Conservation (phyloP, 2,888 invertebrate species). For the Amblyjoppa proteus region DNA sequence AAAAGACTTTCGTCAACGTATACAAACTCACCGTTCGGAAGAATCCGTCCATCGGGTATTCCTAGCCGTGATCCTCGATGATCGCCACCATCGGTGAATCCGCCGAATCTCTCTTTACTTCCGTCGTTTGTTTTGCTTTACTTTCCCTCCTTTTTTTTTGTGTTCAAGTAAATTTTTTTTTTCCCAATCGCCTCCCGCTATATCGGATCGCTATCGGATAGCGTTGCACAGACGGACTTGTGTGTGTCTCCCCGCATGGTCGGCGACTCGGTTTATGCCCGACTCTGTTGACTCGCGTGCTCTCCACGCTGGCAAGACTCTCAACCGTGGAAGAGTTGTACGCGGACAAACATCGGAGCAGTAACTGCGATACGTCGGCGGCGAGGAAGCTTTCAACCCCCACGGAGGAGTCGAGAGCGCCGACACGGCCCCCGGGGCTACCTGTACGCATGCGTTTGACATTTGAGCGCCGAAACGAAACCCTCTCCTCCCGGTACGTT, state of each 20-base stretch:
- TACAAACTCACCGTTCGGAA: conserved; percentile 3
- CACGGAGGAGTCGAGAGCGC: conserved; percentile 56
- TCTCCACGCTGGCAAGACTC: conserved; percentile 61
- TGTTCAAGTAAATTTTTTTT: not conserved
- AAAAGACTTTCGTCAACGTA: not conserved
- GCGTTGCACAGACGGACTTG: not conserved
- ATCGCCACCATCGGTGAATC: conserved; percentile 5
- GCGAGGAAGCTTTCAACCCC: conserved; percentile 68
- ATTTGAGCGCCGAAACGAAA: conserved; percentile 71
- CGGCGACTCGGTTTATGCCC: conserved; percentile 32
- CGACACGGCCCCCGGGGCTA: conserved; percentile 40
- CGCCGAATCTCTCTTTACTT: not conserved
- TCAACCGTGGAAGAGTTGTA: conserved; percentile 69
- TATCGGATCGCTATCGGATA: not conserved
- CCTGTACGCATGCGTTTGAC: conserved; percentile 68
- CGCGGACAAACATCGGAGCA: conserved; percentile 84
- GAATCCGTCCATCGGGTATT: conserved; percentile 6
- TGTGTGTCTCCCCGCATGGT: not conserved
- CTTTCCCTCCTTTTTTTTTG: not conserved
- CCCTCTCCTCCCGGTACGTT: conserved; percentile 21
- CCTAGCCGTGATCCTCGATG: not conserved
- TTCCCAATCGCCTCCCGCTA: not conserved
- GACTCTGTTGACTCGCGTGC: conserved; percentile 55
- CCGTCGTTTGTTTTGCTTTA: not conserved
- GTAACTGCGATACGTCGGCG: conserved; percentile 83